Percentiles rank a stretch among this genome's conserved stretches.
These are phyloP conservation scores for Lomographa bimaculata DNA, from an alignment of 2,888 invertebrate genomes.

Conservation along the genomic window DNA sequence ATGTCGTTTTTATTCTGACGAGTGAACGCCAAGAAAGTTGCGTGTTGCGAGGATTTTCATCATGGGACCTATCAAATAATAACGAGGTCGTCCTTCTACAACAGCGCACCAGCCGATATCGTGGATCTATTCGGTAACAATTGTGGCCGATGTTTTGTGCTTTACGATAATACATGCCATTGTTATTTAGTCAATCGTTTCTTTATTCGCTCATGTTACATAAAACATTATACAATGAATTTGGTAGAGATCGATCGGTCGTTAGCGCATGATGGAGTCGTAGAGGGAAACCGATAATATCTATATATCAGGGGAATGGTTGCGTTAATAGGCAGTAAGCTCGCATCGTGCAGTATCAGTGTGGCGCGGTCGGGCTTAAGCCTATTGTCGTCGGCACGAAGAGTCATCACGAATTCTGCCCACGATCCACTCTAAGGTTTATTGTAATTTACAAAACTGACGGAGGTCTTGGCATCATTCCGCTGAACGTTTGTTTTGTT, in stretches of 20 bases:
- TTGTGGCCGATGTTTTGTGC: slow-evolving; percentile 67
- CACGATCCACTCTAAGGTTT: slow-evolving; percentile 76
- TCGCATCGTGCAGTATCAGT: slow-evolving; percentile 56
- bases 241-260: slow-evolving; percentile 35
- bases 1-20: slow-evolving; percentile 74
- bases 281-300: slow-evolving; percentile 43
- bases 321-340: slow-evolving; percentile 58
- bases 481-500: slow-evolving; percentile 64
- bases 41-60: slow-evolving; percentile 76
- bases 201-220: slow-evolving; percentile 49
- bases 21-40: slow-evolving; percentile 76
- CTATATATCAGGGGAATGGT: slow-evolving; percentile 50
- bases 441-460: slow-evolving; percentile 81
- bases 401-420: slow-evolving; percentile 69
- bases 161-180: slow-evolving; percentile 64
- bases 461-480: slow-evolving; percentile 69
- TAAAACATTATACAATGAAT: slow-evolving; percentile 41
- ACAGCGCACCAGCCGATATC: slow-evolving; percentile 62
- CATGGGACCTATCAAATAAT: slow-evolving; percentile 79
- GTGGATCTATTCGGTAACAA: slow-evolving; percentile 65
- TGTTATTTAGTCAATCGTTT: slow-evolving; percentile 59
- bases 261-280: slow-evolving; percentile 30
- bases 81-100: slow-evolving; percentile 70
- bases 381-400: slow-evolving; percentile 66
- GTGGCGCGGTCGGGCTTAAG: slow-evolving; percentile 54